Base-by-base conservation (phyloP, 2,797 vertebrate species). In the Mallotus villosus region DNA sequence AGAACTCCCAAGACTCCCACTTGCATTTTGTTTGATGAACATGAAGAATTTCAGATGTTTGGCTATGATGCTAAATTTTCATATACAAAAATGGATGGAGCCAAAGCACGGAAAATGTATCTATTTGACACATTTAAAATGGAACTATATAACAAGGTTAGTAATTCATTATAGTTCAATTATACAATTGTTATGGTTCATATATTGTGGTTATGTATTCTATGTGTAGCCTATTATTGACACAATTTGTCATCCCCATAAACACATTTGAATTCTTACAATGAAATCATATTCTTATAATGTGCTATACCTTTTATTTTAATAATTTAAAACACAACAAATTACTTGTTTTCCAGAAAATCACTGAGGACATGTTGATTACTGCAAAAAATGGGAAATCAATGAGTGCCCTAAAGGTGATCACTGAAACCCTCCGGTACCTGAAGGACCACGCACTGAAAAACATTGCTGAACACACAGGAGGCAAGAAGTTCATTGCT, bases 401-500 rank as follows among this genome's bases (percentile, higher is more conserved):
- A 0, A 73, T 90, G 73, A 80, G 76, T 0, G 82, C 88, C 14
- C 16, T 88, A 49, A 80, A 0, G 0, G 84, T 88, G 51, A 84
- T 90, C 58, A 75, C 88, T 0, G 63, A 88, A 72, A 86, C 81
- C 67, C 72, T 87, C 7, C 5, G 41, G 49, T 88, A 73, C 67
- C 34, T 88, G 71, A 86, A 86, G 71, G 24, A 86, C 0, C 84
- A 82, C 63, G 84, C 73, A 53, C 63, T 86, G 51, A 22, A 68
- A 1, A 83, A 27, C 49, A 81, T 86, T n/a, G 1, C 2, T 19
- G 71, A 78, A 0, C n/a, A 68, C 63, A 72, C 63, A 5, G 0
- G 1, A n/a, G 68, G 62, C 12, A 55, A 0, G 12, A 12, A 12
- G 3, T 77, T 63, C 63, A 59, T 29, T 27, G 76, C 80, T 53